Percentiles rank a stretch among this genome's conserved stretches.
phyloP scores from a whole-genome alignment of 2,888 invertebrate genomes.

The Colletes collaris region DNA sequence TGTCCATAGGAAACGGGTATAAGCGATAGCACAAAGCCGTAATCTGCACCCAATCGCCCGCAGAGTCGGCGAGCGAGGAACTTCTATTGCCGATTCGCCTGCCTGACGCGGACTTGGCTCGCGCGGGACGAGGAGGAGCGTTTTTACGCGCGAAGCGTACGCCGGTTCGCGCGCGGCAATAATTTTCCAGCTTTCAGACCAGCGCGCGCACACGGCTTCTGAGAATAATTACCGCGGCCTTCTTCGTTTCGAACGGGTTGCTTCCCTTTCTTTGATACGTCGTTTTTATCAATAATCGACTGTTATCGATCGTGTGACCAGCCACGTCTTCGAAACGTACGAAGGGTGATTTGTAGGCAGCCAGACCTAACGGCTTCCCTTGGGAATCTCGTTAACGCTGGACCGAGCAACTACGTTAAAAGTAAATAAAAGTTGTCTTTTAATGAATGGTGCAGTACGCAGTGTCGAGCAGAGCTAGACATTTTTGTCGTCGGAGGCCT shows the following conservation, averaged over 20 bases:
- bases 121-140: neutral
- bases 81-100: constrained; percentile 51
- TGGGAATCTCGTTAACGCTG: no score
- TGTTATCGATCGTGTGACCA: no score
- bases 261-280: no score
- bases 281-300: no score
- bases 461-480: no score
- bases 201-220: constrained; percentile 23
- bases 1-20: constrained; percentile 62
- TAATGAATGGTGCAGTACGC: no score
- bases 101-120: constrained; percentile 15
- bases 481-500: no score
- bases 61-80: constrained; percentile 56
- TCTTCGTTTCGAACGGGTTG: neutral
- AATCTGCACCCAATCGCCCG: constrained; percentile 67
- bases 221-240: constrained; percentile 45
- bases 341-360: no score
- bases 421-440: no score
- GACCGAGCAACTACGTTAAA: no score
- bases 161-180: constrained; percentile 11
- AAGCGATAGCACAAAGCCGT: constrained; percentile 64
- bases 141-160: constrained; percentile 26
- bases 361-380: no score
- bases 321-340: no score
- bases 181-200: constrained; percentile 35